Evolutionary conservation across 2,797 vertebrate genomes (phyloP), one percentile per base, ranked within the genome.

Genomic region (Fringilla coelebs): DNA sequence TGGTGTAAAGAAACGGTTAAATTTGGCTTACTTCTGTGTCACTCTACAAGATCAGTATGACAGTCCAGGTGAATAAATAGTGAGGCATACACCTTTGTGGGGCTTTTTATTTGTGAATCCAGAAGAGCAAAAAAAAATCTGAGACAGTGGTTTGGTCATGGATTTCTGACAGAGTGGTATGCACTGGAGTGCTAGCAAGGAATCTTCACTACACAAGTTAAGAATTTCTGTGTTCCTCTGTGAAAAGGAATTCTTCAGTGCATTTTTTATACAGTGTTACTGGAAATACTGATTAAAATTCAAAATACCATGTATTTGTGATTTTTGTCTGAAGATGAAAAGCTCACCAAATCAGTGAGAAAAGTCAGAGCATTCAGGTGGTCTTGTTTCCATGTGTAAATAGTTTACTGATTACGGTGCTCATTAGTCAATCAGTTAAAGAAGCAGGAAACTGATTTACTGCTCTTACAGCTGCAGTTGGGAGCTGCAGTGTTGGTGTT

Each of bases 1-100:
- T 54, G 45, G 10, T 62, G 25, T 3, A 2, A 90, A 94, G 51
- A 34, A 85, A 43, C n/a, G 12, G n/a, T 85, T 95, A 73, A 52
- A 63, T 68, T 79, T 92, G 40, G 34, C 65, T 84, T 72, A 38
- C 55, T 90, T 55, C 9, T 31, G 13, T 31, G 26, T 78, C 43
- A 49, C 34, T 78, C 55, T 78, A 36, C 73, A 75, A 88, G 54
- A 77, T 45, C 51, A n/a, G 7, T 41, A 7, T 75, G 48, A 91
- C 58, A 91, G 62, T 60, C 48, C 16, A 45, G 85, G 52, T 92
- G 32, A 88, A 88, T 93, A 92, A 92, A 93, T 36, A 81, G 70
- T 61, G 45, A 43, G 82, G 20, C 10, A 21, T 62, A 45, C 32
- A 77, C 22, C 52, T 28, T 3, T 40, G 19, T 57, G 62, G 3